A percentile compares a stretch with the other conserved stretches of the same genome.
phyloP scores from a whole-genome alignment of 2,797 vertebrate species.

The Microctenopoma stevenorrisi region DNA sequence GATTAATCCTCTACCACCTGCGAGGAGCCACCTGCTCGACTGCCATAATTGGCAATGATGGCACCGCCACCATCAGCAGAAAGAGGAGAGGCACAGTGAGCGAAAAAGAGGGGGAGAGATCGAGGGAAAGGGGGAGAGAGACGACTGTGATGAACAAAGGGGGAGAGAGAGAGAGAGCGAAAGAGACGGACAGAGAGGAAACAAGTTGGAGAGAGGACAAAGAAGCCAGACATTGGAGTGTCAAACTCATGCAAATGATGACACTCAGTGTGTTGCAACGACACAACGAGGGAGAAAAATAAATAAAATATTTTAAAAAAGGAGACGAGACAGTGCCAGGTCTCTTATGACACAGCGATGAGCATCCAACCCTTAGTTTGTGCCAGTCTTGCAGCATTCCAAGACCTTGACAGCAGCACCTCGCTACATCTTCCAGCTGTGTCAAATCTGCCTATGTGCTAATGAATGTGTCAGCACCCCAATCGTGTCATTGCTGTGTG shows the following conservation, averaged over 20 bases:
- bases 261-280: constrained; percentile 81
- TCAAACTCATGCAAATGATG: constrained; percentile 82
- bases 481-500: constrained; percentile 78
- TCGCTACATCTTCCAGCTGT: constrained; percentile 81
- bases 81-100: constrained; percentile 75
- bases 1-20: constrained; percentile 89
- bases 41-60: constrained; percentile 86
- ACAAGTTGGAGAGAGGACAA: constrained; percentile 84
- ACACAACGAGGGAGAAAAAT: constrained; percentile 78
- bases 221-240: constrained; percentile 78
- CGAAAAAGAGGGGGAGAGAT: constrained; percentile 52
- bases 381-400: constrained; percentile 83
- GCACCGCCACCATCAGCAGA: constrained; percentile 83
- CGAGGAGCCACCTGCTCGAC: constrained; percentile 88
- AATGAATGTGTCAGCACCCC: constrained; percentile 81
- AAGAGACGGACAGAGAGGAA: constrained; percentile 76
- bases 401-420: constrained; percentile 84
- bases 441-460: constrained; percentile 82
- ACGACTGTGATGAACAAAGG: constrained; percentile 55
- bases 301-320: constrained; percentile 76
- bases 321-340: constrained; percentile 80
- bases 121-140: constrained; percentile 55
- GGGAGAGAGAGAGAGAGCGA: constrained; percentile 52
- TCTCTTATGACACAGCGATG: constrained; percentile 81
- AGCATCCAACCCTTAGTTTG: constrained; percentile 82